Base-by-base conservation (phyloP, 2,888 invertebrate species). In the Philopedon plagiatum region DNA sequence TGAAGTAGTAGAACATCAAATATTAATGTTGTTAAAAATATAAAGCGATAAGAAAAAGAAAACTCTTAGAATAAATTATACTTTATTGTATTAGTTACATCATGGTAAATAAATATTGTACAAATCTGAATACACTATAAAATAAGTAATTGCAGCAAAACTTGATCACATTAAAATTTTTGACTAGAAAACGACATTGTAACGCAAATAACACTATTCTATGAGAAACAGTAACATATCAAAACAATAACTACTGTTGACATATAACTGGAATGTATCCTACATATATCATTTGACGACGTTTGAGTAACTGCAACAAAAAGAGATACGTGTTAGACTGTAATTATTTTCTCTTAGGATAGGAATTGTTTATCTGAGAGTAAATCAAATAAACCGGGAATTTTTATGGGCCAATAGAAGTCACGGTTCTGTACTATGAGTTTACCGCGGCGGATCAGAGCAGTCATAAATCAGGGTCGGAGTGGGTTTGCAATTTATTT, bases 271-370 rank as follows among this genome's bases (percentile, higher is more conserved):
- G 46, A 61, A 61, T 44, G 61, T 44, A 29, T 23, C 13, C 26
- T 19, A 26, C 13, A 15, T 18, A 29, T 41, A n/a, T 41, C 15
- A 44, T 39, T 44, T 34, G 66, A 66, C 29, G 66, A 57, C n/a
- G 66, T 66, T 57, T 66, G 66, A 5, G 66, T 66, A n/a, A 66
- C 66, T 66, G 66, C 21, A 66, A 66, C 18, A 19, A 34, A 46
- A 66, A 68, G n/a, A n/a, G n/a, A 19, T 9, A 44, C 1, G 9
- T 18, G 19, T 44, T 19, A 44, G 44, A 19, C 2, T n/a, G 7
- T 26, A 26, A 26, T 26, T 26, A 26, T 26, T 26, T 26, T 7
- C 26, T 26, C 7, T 26, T 26, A 39, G 2, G 39, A 39, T 39
- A 39, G n/a, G n/a, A n/a, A n/a, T n/a, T n/a, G n/a, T n/a, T n/a